Base-by-base conservation (phyloP, 2,113 vertebrate species). In the Pavo muticus region DNA sequence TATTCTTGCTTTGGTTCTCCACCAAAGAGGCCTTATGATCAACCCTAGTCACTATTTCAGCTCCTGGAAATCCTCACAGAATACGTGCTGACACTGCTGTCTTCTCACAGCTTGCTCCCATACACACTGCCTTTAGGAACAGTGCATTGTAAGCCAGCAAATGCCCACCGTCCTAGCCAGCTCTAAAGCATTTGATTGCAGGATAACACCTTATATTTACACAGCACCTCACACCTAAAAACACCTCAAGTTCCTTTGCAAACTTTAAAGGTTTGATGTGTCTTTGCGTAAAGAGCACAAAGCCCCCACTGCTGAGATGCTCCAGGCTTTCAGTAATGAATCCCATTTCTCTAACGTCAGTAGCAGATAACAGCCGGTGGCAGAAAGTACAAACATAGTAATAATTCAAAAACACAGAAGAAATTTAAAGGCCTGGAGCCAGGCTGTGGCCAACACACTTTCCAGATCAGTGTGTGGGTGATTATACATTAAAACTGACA, bases 61-160 rank as follows among this genome's bases (percentile, higher is more conserved):
- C n/a, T 57, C 45, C 14, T 30, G 17, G 32, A 69, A 75, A 83
- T 30, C 71, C 32, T 24, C 42, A 24, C 14, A 21, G n/a, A 9
- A 0, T 0, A 37, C 1, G 0, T 5, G 56, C n/a, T 48, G 52
- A 56, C 1, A 0, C 32, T 56, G 37, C 30, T 39, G 37, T 45
- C 48, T 39, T 45, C 21, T 13, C 45, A 27, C 71, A 80, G n/a
- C 42, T 56, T 10, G 54, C 44, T 84, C 37, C 39, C 0, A 0
- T 35, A 35, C 4, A 30, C 30, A 45, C 5, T 1, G 1, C 20
- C 45, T 65, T 44, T 23, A 82, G 20, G 20, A 52, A 73, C 2
- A 47, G 42, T 21, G 32, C 52, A 57, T 40, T 61, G 42, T 6
- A 54, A 84, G 16, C 42, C 56, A 73, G 63, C 44, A 70, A 81